A percentile compares a stretch with the other conserved stretches of the same genome.
Conservation (phyloP, 2,888 invertebrate genomes). For the Tipula confusa region DNA sequence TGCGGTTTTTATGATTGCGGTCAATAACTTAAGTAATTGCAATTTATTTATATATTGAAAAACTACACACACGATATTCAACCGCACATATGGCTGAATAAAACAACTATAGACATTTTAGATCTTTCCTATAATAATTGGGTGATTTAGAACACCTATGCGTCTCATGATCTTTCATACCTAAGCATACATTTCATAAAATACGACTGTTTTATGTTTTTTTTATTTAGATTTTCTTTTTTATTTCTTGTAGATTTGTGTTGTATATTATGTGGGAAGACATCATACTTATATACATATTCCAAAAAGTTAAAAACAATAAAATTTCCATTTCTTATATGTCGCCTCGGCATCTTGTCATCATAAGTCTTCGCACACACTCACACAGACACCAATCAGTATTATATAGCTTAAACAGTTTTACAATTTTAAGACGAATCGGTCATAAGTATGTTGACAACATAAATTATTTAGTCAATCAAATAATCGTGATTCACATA, state of each 20-base stretch:
- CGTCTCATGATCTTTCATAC: not conserved
- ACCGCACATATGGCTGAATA: not conserved
- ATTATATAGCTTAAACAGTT: not conserved
- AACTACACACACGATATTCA: not conserved
- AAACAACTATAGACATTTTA: not conserved
- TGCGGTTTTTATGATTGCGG: not conserved
- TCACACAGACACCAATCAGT: not conserved
- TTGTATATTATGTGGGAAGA: not conserved
- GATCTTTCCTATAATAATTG: not conserved
- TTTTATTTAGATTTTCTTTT: not conserved
- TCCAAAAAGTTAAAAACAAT: not conserved
- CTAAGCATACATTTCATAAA: not conserved
- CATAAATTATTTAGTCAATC: not conserved
- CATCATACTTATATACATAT: not conserved
- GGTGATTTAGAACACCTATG: not conserved
- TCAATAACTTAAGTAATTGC: not conserved
- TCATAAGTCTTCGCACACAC: not conserved
- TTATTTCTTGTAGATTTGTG: not conserved
- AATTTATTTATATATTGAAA: not conserved
- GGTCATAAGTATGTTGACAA: not conserved
- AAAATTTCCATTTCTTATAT: not conserved
- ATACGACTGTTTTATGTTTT: not conserved
- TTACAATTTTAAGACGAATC: not conserved
- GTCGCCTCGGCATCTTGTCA: not conserved
- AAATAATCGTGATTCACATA: not conserved